Evolutionary conservation across 2,888 invertebrate species (phyloP).

Genomic region (Drosophila affinis): DNA sequence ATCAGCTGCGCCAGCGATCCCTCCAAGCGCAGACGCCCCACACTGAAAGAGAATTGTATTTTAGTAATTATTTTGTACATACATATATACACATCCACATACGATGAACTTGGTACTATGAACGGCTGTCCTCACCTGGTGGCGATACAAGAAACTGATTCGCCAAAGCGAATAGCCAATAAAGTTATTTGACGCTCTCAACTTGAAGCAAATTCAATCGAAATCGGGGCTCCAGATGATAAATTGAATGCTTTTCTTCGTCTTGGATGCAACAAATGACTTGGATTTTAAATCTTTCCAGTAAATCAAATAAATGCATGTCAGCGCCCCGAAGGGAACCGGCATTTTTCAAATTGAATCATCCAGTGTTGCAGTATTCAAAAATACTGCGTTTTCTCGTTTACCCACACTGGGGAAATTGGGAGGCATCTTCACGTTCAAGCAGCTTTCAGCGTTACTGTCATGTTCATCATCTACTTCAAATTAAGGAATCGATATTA

Average conservation of each 20-base stretch:
- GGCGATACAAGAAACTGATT: slow-evolving; percentile 28
- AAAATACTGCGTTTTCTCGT: background rate
- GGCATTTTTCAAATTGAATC: background rate
- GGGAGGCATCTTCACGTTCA: slow-evolving; percentile 3
- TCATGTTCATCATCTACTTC: too few species aligned
- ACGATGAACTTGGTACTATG: slow-evolving; percentile 25
- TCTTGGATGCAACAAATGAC: background rate
- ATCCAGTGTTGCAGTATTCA: slow-evolving; percentile 12
- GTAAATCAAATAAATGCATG: background rate
- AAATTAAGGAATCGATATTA: too few species aligned
- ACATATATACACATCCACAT: slow-evolving; percentile 8
- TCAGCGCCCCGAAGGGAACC: background rate
- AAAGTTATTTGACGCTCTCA: slow-evolving; percentile 45
- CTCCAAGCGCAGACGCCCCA: slow-evolving; percentile 49
- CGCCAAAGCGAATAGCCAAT: slow-evolving; percentile 44
- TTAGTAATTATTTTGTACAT: slow-evolving; percentile 54
- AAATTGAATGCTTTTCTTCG: background rate
- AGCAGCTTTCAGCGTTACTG: background rate
- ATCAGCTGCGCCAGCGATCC: slow-evolving; percentile 5
- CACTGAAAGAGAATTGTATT: slow-evolving; percentile 64
- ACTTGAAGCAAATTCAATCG: slow-evolving; percentile 20
- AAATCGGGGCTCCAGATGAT: background rate
- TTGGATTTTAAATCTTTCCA: background rate
- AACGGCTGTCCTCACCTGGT: slow-evolving; percentile 40
- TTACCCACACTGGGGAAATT: background rate